Base-by-base conservation (phyloP, 2,113 vertebrate genomes). In the Pagrus major region DNA sequence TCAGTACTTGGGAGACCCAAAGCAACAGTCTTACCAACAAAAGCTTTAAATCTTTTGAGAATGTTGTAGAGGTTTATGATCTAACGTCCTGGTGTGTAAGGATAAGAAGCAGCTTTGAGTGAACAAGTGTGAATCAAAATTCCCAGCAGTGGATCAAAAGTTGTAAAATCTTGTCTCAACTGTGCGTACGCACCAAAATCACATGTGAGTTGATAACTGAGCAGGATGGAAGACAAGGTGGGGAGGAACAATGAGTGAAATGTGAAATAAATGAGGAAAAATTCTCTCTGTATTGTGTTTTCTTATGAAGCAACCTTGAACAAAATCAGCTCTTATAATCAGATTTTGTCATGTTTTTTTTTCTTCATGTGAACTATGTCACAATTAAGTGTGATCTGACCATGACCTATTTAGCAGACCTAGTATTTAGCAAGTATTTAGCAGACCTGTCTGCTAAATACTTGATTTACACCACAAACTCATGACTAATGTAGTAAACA, bases 71-170 rank as follows among this genome's bases (percentile, higher is more conserved):
- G 31, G 52, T 33, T 29, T n/a, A 12, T 21, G 1, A 37, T n/a
- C 37, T 9, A 25, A 1, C 5, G 1, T 39, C 16, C 0, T 11
- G 3, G 2, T 0, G 0, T 23, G 8, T 20, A 12, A 37, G 10
- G 7, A 46, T 23, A 60, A 52, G 39, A 16, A 37, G 6, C 29
- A 44, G 25, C 12, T 47, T 35, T 54, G 0, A 54, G 11, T 5
- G 27, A 56, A 9, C 11, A 9, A 42, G 3, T 33, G 23, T 44
- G 18, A 65, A 33, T 25, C 21, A 25, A 25, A 33, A 71, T 18
- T 44, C 25, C 7, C 31, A 20, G 16, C 14, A n/a, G 3, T 31
- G 37, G 9, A 35, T 35, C 31, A 14, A 0, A 15, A 64, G 27
- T 33, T 35, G 44, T n/a, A 54, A 15, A 14, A 47, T 6, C 14